Conservation (phyloP, 2,113 vertebrate genomes). For the Sylvia atricapilla region DNA sequence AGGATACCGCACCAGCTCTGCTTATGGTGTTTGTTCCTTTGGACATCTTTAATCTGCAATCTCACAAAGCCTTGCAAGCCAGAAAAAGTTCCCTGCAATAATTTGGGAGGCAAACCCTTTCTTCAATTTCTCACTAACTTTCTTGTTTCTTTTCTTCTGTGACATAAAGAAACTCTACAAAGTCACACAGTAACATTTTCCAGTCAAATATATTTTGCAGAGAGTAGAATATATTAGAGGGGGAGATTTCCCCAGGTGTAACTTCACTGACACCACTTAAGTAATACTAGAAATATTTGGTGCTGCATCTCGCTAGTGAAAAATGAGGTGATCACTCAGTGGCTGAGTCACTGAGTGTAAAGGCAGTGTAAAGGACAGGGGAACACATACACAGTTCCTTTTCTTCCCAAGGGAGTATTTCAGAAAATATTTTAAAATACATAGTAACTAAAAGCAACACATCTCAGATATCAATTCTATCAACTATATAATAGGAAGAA, state of each 20-base stretch:
- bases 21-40: not conserved
- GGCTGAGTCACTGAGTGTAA: not conserved
- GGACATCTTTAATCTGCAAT: not conserved
- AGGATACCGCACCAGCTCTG: not conserved
- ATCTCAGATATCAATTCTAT: not conserved
- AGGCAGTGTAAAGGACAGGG: not conserved
- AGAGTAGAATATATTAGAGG: not conserved
- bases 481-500: not conserved
- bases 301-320: not conserved
- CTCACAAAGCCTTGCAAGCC: not conserved
- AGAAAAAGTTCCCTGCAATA: not conserved
- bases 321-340: not conserved
- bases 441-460: not conserved
- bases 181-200: not conserved
- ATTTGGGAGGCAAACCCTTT: not conserved
- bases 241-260: not conserved
- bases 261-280: not conserved
- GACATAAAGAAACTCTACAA: not conserved
- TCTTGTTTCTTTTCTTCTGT: not conserved
- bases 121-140: not conserved
- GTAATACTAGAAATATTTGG: not conserved
- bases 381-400: not conserved
- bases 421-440: not conserved
- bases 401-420: not conserved
- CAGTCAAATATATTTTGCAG: not conserved